phyloP scores from a whole-genome alignment of 2,797 vertebrate species.

The Protonibea diacanthus region DNA sequence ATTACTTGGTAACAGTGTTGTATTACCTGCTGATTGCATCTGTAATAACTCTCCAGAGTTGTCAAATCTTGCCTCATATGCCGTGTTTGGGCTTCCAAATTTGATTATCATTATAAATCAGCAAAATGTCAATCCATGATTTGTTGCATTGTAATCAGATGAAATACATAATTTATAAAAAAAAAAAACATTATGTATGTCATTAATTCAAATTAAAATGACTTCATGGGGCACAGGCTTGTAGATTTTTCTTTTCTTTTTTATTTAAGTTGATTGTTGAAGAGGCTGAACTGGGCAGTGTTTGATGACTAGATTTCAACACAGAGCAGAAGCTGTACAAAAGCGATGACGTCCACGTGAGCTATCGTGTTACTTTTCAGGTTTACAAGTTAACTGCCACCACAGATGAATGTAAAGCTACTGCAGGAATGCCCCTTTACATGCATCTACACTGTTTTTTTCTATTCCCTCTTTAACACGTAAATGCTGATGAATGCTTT shows the following conservation, averaged over 20 bases:
- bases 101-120: neutral
- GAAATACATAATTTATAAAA: neutral
- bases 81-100: neutral
- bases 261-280: neutral
- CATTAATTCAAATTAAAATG: neutral
- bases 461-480: neutral
- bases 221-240: neutral
- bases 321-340: neutral
- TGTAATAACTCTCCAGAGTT: neutral
- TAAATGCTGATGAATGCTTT: neutral
- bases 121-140: neutral
- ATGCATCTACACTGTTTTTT: neutral
- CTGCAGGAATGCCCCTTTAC: neutral
- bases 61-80: neutral
- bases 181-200: neutral
- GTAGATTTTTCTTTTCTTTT: neutral
- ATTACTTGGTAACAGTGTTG: neutral
- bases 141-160: neutral
- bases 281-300: neutral
- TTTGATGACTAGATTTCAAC: neutral
- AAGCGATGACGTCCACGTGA: neutral
- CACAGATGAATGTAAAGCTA: neutral
- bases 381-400: neutral
- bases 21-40: too few species aligned
- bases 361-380: neutral